Percentiles rank a stretch among this genome's conserved stretches.
Conservation (phyloP, 2,888 invertebrate species). For the Hydraecia micacea region DNA sequence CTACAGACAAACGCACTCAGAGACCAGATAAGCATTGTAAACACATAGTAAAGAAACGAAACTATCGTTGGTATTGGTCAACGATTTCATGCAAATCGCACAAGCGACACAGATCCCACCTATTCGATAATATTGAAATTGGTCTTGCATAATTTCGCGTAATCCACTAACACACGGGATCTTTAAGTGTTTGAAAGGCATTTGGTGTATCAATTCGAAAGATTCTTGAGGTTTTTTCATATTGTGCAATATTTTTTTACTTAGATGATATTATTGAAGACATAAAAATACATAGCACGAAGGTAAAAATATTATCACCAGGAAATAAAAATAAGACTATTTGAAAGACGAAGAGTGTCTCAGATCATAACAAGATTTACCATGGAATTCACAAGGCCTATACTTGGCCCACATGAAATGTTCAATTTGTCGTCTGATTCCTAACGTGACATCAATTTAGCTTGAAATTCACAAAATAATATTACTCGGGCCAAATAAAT, state of each 20-base stretch:
- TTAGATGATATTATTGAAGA: conserved; percentile 1
- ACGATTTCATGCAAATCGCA: conserved; percentile 78
- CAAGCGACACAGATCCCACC: conserved; percentile 81
- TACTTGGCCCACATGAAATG: not conserved
- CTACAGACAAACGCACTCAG: conserved; percentile 52
- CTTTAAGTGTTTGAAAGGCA: not conserved
- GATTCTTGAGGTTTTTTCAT: not conserved
- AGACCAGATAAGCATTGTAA: conserved; percentile 64
- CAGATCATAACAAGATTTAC: not conserved
- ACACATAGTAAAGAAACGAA: conserved; percentile 73
- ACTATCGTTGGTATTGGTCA: conserved; percentile 73
- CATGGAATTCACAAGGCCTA: not conserved
- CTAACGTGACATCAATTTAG: not conserved
- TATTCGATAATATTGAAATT: conserved; percentile 84
- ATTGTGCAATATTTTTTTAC: conserved; percentile 21
- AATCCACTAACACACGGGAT: conserved; percentile 66
- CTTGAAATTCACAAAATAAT: not conserved
- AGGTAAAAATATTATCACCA: not conserved
- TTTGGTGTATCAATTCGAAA: not conserved
- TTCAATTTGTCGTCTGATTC: not conserved
- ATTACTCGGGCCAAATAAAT: not conserved
- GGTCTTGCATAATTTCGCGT: conserved; percentile 74
- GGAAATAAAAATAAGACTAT: conserved; percentile 6
- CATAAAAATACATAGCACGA: not conserved
- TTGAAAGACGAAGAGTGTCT: not conserved